phyloP scores from a whole-genome alignment of 2,797 vertebrate genomes.

The Chloroceryle amazona region DNA sequence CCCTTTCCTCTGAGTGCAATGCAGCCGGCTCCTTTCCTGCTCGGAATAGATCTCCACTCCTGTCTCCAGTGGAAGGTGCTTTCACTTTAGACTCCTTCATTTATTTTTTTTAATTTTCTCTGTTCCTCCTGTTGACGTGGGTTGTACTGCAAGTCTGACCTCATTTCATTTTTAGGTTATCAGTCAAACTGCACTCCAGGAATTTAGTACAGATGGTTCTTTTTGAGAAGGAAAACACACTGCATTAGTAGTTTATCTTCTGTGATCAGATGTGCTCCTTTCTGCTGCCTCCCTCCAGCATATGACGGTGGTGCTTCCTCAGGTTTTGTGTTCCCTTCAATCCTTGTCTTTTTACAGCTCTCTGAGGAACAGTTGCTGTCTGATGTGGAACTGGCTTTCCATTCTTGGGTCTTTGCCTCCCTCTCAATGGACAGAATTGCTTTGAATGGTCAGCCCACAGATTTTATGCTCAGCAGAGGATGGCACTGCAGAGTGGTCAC shows the following conservation, averaged over 20 bases:
- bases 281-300: background rate
- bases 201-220: background rate
- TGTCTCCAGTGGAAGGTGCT: background rate
- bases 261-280: background rate
- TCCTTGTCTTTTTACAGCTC: background rate
- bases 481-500: background rate
- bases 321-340: background rate
- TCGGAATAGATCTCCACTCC: background rate
- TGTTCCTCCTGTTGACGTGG: background rate
- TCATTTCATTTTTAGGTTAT: conserved; percentile 7
- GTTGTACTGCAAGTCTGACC: background rate
- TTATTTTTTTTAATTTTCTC: background rate
- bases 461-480: background rate
- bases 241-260: background rate
- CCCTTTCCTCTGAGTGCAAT: background rate
- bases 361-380: background rate
- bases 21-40: background rate
- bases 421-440: background rate
- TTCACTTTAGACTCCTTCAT: background rate
- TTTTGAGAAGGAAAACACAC: background rate
- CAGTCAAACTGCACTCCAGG: background rate
- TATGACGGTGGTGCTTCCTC: background rate
- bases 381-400: background rate
- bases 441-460: background rate
- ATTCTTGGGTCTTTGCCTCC: background rate